Base-by-base conservation (phyloP, 1,140 invertebrate genomes). In the Pseudomyrmex cubaensis region DNA sequence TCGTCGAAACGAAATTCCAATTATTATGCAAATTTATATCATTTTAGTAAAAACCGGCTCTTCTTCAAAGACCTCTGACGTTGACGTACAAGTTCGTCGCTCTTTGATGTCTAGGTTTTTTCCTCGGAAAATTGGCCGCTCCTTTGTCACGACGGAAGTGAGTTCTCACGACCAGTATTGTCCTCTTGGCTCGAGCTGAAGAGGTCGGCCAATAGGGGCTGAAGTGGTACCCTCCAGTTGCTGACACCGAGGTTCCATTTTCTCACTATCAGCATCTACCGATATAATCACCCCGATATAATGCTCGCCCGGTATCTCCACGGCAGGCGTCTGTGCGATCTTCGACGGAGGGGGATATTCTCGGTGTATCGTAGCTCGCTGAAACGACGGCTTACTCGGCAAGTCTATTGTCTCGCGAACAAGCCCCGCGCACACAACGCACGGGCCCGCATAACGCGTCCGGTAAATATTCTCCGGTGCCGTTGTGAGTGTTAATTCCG, bases 221-320 rank as follows among this genome's bases (percentile, higher is more conserved):
- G 80, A 70, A 84, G 83, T 54, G 83, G 35, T 54, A 63, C 20
- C 74, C 70, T 64, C 78, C 48, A 46, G 87, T 84, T 89, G 92
- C 92, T 93, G 92, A 92, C 91, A 88, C 76, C 52, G 78, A 61
- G 87, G 85, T 92, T 92, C 91, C 83, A 90, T 89, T 92, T 90
- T 91, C 84, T 83, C 86, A 73, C 89, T 92, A 92, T 92, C 91
- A 92, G 91, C 90, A 91, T 90, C 87, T 88, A 90, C 90, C 90
- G 90, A 91, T 92, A 91, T 92, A 92, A 92, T 91, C 92, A 89
- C 82, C 35, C 35, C 85, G 87, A 89, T 92, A 90, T 90, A 92
- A 90, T 83, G 78, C 61, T 52, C 64, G n/a, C 13, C 69, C 35
- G 63, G 54, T 69, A 63, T 84, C 77, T 25, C 75, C 61, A 48